A percentile compares a stretch with the other conserved stretches of the same genome.
Evolutionary conservation across 2,888 invertebrate genomes (phyloP).

Genomic region (Aradus depressus): DNA sequence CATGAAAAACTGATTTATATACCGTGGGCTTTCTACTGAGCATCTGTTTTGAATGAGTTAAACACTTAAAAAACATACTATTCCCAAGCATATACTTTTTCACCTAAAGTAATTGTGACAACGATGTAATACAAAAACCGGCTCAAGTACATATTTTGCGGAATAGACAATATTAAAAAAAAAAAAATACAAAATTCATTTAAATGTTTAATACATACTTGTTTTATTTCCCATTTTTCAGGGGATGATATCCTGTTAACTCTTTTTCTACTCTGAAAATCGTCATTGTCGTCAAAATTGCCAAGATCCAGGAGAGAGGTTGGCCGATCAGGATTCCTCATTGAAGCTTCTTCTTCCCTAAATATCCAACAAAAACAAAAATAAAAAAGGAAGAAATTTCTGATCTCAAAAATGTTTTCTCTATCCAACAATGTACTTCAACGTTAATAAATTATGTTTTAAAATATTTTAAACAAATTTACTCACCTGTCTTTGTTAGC

Average conservation of each 20-base stretch:
- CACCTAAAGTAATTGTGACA: too few species aligned
- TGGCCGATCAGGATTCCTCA: slow-evolving; percentile 89
- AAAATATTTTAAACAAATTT: background rate
- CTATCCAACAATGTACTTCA: background rate
- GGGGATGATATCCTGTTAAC: slow-evolving; percentile 90
- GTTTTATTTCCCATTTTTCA: slow-evolving; percentile 95
- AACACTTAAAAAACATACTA: too few species aligned
- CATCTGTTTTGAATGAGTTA: too few species aligned
- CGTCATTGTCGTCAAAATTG: slow-evolving; percentile 63
- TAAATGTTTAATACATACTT: slow-evolving; percentile 40
- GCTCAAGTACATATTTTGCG: too few species aligned
- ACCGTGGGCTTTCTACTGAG: too few species aligned
- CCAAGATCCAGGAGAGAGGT: slow-evolving; percentile 43
- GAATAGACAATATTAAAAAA: too few species aligned
- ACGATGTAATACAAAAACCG: too few species aligned
- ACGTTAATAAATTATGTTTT: background rate
- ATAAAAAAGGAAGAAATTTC: background rate
- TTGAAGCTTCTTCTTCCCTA: slow-evolving; percentile 48
- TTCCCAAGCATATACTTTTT: too few species aligned
- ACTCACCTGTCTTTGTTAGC: slow-evolving; percentile 43
- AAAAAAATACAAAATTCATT: background rate
- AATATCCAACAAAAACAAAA: too few species aligned
- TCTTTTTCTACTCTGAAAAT: slow-evolving; percentile 61
- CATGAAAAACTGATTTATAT: too few species aligned
- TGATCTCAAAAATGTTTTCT: background rate